phyloP scores from a whole-genome alignment of 2,797 vertebrate species.

The Mormyrops attenuatus region DNA sequence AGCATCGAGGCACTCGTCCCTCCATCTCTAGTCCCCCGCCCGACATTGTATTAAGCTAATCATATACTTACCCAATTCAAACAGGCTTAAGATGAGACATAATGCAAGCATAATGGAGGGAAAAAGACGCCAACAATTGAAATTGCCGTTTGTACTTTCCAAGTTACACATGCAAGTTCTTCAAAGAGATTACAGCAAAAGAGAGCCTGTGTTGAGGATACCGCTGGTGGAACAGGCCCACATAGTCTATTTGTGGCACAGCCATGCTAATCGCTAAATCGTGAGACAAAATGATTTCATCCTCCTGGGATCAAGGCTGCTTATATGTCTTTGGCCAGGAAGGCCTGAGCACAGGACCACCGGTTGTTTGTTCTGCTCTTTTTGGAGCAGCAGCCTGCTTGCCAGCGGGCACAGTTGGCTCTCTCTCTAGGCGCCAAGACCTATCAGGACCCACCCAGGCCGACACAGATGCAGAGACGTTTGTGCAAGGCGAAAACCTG shows the following conservation, averaged over 20 bases:
- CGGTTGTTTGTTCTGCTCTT: neutral
- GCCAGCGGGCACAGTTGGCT: neutral
- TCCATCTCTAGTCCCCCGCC: neutral
- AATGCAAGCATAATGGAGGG: neutral
- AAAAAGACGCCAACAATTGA: neutral
- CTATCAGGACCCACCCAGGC: neutral
- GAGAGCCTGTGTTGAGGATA: neutral
- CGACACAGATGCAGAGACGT: neutral
- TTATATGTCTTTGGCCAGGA: constrained; percentile 3
- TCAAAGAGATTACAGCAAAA: neutral
- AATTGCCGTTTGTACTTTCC: neutral
- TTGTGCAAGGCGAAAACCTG: neutral
- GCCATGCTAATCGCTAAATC: neutral
- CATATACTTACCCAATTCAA: neutral
- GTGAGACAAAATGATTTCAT: neutral
- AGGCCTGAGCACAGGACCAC: neutral
- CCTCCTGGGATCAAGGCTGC: neutral
- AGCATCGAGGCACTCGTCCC: neutral
- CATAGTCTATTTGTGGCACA: neutral
- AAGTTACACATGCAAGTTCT: neutral
- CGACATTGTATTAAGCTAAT: neutral
- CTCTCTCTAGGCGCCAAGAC: neutral
- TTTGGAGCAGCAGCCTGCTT: neutral
- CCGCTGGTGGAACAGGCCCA: neutral
- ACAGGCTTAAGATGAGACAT: neutral